These are phyloP conservation scores for Mixornis gularis DNA, from an alignment of 2,113 vertebrate species.

Conservation along the genomic window DNA sequence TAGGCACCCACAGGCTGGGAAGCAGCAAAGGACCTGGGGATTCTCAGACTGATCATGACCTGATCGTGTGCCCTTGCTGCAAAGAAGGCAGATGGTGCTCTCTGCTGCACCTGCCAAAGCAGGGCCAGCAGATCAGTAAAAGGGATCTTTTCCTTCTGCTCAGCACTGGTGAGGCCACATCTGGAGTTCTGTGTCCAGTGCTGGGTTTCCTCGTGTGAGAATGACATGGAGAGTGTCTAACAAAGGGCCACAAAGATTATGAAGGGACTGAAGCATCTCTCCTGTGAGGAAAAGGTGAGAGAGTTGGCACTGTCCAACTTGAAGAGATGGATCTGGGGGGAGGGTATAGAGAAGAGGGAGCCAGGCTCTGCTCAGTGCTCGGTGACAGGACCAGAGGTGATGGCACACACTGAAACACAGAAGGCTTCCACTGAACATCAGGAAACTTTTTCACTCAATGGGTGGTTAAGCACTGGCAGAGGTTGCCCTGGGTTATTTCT, in stretches of 20 bases:
- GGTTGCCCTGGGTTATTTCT: not conserved
- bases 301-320: too few relatives aligned
- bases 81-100: not conserved
- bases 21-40: not conserved
- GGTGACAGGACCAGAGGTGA: not conserved
- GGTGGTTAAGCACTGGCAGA: not conserved
- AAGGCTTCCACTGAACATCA: not conserved
- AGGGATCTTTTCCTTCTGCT: not conserved
- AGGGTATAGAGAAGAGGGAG: too few relatives aligned
- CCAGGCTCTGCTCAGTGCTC: not conserved
- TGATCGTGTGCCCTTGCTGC: fast-evolving
- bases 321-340: not conserved
- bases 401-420: not conserved
- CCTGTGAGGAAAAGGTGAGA: not conserved
- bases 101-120: not conserved
- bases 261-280: not conserved
- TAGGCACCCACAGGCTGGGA: not conserved
- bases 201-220: not conserved
- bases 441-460: not conserved
- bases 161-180: not conserved
- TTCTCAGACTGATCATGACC: fast-evolving
- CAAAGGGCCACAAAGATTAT: not conserved
- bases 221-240: not conserved
- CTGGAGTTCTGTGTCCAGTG: not conserved
- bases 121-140: not conserved